Evolutionary conservation across 1,140 invertebrate species (phyloP).

Genomic region (Hirudo medicinalis): DNA sequence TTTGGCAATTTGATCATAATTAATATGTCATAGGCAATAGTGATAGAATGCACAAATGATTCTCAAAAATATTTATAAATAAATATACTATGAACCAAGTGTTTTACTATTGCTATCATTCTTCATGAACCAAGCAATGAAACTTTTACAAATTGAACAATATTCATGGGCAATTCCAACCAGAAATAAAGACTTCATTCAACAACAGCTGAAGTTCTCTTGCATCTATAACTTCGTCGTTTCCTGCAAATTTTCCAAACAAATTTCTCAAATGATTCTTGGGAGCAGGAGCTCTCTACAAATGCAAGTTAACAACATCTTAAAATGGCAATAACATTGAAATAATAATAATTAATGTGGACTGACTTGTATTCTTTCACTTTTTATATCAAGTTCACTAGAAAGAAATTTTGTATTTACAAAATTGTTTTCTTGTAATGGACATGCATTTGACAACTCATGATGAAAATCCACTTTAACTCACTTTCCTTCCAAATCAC

Average conservation of each 20-base stretch:
- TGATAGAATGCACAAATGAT: background rate
- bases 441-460: background rate
- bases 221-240: slow-evolving; percentile 22
- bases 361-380: slow-evolving; percentile 4
- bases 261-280: slow-evolving; percentile 7
- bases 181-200: slow-evolving; percentile 18
- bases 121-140: background rate
- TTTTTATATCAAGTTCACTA: background rate
- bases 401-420: no score
- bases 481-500: slow-evolving; percentile 10
- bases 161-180: background rate
- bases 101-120: background rate
- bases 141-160: background rate
- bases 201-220: slow-evolving; percentile 19
- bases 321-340: background rate
- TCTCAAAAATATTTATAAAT: background rate
- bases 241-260: slow-evolving; percentile 20
- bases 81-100: background rate
- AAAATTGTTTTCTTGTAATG: no score
- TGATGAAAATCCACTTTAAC: background rate
- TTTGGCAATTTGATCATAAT: background rate
- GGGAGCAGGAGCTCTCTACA: slow-evolving; percentile 8
- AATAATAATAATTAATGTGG: background rate
- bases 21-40: background rate
- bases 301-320: background rate